phyloP scores from a whole-genome alignment of 2,888 invertebrate genomes.

The Pherbina coryleti region DNA sequence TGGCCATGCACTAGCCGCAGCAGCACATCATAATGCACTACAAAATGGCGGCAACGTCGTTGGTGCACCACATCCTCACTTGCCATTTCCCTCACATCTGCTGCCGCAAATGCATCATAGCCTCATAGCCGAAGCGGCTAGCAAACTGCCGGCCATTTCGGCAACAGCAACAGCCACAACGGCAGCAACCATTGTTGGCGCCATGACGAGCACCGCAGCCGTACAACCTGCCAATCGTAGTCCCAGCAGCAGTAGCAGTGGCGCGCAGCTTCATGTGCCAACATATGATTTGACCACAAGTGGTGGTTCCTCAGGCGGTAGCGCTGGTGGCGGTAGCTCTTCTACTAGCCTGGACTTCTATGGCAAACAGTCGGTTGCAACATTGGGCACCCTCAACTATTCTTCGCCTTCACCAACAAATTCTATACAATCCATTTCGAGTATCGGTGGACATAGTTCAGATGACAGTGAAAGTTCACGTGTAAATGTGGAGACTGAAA shows the following conservation, averaged over 20 bases:
- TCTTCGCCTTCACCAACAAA: conserved; percentile 67
- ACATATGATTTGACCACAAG: conserved; percentile 54
- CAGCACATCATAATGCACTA: conserved; percentile 45
- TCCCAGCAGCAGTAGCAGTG: conserved; percentile 1
- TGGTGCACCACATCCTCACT: conserved; percentile 53
- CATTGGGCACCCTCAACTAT: conserved; percentile 55
- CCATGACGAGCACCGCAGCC: conserved; percentile 5
- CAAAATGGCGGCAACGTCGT: conserved; percentile 52
- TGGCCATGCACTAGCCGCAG: conserved; percentile 53
- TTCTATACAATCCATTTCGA: conserved; percentile 68
- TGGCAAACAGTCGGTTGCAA: conserved; percentile 50
- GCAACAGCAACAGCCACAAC: conserved; percentile 45
- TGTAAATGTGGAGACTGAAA: conserved; percentile 68
- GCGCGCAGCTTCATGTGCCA: conserved; percentile 32
- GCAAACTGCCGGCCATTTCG: conserved; percentile 62
- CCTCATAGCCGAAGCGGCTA: conserved; percentile 65
- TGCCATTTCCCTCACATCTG: conserved; percentile 64
- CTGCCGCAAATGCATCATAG: conserved; percentile 65
- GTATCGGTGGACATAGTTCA: conserved; percentile 65
- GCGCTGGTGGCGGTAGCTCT: conserved; percentile 48
- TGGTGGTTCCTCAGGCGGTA: conserved; percentile 44
- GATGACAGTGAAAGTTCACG: conserved; percentile 66
- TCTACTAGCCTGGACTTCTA: conserved; percentile 48
- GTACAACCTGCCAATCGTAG: conserved; percentile 9
- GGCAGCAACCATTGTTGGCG: conserved; percentile 31